Percentiles rank a stretch among this genome's conserved stretches.
Evolutionary conservation across 2,113 vertebrate genomes (phyloP).

Genomic region (Corythornis vintsioides): DNA sequence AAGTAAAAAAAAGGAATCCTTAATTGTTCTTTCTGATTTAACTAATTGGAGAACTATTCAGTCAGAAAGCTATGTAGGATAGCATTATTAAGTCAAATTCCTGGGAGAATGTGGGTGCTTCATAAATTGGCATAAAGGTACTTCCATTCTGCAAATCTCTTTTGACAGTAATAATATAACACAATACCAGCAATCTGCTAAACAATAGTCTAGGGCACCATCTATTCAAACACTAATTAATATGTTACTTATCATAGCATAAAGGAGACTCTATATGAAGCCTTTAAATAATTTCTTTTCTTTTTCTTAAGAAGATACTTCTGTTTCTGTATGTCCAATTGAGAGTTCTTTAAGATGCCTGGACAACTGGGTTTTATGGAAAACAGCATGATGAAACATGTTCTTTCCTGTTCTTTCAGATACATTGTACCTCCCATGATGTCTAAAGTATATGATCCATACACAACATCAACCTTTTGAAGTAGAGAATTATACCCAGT

Average conservation of each 20-base stretch:
- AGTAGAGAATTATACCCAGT: neutral
- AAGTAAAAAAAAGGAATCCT: neutral
- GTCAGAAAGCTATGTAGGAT: neutral
- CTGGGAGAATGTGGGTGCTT: neutral
- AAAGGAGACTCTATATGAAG: neutral
- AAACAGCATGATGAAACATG: neutral
- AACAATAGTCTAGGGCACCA: neutral
- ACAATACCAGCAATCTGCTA: neutral
- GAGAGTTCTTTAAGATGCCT: neutral
- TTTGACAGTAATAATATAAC: constrained; percentile 7
- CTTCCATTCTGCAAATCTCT: constrained; percentile 21
- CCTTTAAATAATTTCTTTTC: neutral
- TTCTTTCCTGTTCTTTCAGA: neutral
- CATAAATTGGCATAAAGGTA: neutral
- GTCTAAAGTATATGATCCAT: neutral
- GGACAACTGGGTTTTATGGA: neutral
- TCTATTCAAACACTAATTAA: constrained; percentile 13
- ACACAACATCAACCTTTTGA: neutral
- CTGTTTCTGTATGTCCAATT: neutral
- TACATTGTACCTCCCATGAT: neutral
- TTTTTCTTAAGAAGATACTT: neutral
- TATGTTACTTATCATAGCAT: neutral
- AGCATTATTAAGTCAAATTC: neutral
- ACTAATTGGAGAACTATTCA: neutral
- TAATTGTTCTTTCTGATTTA: neutral